Percentiles rank a stretch among this genome's conserved stretches.
These are phyloP conservation scores for Cyprinodon variegatus DNA, from an alignment of 2,113 vertebrate species.

Conservation along the genomic window DNA sequence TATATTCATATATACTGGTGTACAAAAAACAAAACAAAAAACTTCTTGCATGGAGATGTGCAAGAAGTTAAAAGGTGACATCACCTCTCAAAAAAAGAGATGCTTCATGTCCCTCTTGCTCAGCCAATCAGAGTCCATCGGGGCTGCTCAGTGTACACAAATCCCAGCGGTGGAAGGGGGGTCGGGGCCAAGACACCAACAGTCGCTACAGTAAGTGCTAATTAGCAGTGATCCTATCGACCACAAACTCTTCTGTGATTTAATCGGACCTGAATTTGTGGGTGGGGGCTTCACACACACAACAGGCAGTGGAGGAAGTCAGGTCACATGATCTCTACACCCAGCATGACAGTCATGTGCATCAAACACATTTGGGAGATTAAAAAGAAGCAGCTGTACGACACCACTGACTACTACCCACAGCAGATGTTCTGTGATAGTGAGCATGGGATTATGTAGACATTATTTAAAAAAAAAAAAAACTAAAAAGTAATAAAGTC, in stretches of 20 bases:
- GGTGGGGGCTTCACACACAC: not conserved
- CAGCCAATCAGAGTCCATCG: conserved; percentile 47
- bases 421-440: conserved; percentile 76
- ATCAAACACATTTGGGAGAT: conserved; percentile 30
- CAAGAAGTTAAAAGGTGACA: conserved; percentile 60
- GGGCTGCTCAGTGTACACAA: conserved; percentile 50
- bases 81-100: conserved; percentile 28
- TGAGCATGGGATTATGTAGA: conserved; percentile 68
- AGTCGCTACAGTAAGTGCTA: conserved; percentile 74
- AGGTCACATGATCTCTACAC: conserved; percentile 25
- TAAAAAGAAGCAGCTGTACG: conserved; percentile 36
- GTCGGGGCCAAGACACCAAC: conserved; percentile 31
- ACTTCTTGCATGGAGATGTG: conserved; percentile 62
- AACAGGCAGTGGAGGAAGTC: not conserved
- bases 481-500: conserved; percentile 74
- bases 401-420: conserved; percentile 29
- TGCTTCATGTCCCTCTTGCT: conserved; percentile 38
- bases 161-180: conserved; percentile 49
- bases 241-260: conserved; percentile 47
- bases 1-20: conserved; percentile 83
- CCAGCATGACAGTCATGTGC: conserved; percentile 28
- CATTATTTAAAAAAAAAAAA: conserved; percentile 48
- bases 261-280: conserved; percentile 4
- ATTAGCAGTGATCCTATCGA: conserved; percentile 54
- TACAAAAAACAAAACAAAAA: conserved; percentile 60